Conservation (phyloP, 2,797 vertebrate genomes). For the Sphenodon punctatus region DNA sequence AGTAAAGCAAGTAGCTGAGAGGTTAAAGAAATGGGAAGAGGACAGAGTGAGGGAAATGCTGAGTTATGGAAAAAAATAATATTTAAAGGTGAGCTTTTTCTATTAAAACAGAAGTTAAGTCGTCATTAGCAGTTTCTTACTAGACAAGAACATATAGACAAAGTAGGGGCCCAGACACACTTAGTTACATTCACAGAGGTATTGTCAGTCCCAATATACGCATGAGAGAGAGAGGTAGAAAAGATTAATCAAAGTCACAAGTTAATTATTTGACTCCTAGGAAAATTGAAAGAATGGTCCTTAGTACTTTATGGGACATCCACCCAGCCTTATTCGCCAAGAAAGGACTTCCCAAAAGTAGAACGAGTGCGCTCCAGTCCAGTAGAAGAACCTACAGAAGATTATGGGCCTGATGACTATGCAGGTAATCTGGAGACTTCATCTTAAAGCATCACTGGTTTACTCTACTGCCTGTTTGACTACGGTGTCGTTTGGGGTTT, state of each 20-base stretch:
- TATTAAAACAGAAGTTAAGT: not conserved
- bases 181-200: not conserved
- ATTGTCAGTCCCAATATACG: not conserved
- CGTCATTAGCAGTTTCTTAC: not conserved
- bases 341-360: conserved; percentile 80
- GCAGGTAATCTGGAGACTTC: conserved; percentile 63
- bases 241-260: no score
- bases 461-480: not conserved
- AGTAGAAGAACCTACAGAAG: conserved; percentile 79
- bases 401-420: conserved; percentile 79
- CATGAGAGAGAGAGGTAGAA: not conserved
- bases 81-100: not conserved
- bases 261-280: conserved; percentile 69
- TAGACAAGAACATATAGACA: not conserved
- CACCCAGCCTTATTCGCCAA: conserved; percentile 90
- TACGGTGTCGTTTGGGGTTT: not conserved
- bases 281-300: conserved; percentile 98
- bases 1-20: not conserved
- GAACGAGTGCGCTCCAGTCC: conserved; percentile 86
- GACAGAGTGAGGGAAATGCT: not conserved
- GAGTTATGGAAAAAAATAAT: not conserved
- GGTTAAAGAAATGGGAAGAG: not conserved
- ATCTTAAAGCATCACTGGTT: not conserved
- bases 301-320: conserved; percentile 96
- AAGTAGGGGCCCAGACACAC: not conserved